Percentiles rank a stretch among this genome's conserved stretches.
phyloP scores from a whole-genome alignment of 2,113 vertebrate genomes.

The Clarias macrocephalus region DNA sequence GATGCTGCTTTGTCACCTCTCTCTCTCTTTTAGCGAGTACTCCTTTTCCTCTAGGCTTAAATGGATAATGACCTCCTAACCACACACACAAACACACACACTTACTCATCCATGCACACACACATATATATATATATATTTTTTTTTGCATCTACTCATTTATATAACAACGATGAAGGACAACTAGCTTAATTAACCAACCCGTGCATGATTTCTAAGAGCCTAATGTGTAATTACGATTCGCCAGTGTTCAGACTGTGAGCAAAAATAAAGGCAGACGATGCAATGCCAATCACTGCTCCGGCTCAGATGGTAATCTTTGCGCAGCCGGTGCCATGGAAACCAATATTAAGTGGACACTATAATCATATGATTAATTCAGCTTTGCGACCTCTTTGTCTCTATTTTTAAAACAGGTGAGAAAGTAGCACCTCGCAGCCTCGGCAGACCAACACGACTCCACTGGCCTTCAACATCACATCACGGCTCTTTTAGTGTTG shows the following conservation, averaged over 20 bases:
- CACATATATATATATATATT: no score
- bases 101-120: not conserved
- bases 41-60: not conserved
- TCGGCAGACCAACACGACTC: not conserved
- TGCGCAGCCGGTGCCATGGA: slow-evolving; percentile 52
- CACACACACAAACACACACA: slow-evolving; percentile 16
- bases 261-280: slow-evolving; percentile 53
- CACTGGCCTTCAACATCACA: slow-evolving; percentile 19
- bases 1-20: slow-evolving; percentile 22
- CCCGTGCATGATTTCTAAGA: slow-evolving; percentile 40
- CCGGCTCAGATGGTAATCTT: slow-evolving; percentile 42
- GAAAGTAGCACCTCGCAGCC: slow-evolving; percentile 43
- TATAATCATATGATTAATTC: slow-evolving; percentile 61
- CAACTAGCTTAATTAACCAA: slow-evolving; percentile 26
- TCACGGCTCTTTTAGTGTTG: not conserved
- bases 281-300: slow-evolving; percentile 47
- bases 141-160: slow-evolving; percentile 6
- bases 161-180: slow-evolving; percentile 22
- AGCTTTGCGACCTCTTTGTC: slow-evolving; percentile 55
- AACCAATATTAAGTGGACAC: slow-evolving; percentile 60
- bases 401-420: slow-evolving; percentile 57
- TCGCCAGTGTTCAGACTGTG: slow-evolving; percentile 37
- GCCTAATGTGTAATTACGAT: slow-evolving; percentile 50
- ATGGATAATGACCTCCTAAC: slow-evolving; percentile 37
- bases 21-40: not conserved